Conservation (phyloP, 2,113 vertebrate genomes). For the Lampris megalopsis region DNA sequence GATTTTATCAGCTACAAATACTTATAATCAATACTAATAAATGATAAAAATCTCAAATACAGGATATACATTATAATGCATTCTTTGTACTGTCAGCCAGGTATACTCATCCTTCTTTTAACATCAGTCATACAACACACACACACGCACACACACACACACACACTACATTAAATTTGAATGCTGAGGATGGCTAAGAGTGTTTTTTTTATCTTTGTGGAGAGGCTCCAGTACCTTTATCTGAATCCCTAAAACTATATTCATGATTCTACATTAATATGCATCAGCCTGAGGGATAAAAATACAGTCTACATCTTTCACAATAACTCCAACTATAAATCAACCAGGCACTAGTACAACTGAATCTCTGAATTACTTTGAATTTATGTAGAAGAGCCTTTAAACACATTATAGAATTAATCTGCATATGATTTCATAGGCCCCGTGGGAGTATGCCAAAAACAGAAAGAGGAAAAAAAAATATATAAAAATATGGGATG, state of each 20-base stretch:
- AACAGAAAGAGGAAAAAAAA: not conserved
- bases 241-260: conserved; percentile 31
- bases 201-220: conserved; percentile 42
- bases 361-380: conserved; percentile 72
- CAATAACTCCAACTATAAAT: conserved; percentile 80
- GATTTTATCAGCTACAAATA: not conserved
- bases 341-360: conserved; percentile 78
- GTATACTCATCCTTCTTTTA: no score
- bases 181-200: conserved; percentile 6
- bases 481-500: conserved; percentile 13
- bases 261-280: conserved; percentile 44
- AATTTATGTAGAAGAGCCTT: conserved; percentile 64
- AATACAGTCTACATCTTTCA: conserved; percentile 59
- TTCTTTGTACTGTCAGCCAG: no score
- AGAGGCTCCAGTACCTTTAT: conserved; percentile 15
- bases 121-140: no score
- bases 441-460: conserved; percentile 6
- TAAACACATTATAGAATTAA: conserved; percentile 76
- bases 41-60: not conserved
- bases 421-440: conserved; percentile 60
- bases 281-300: conserved; percentile 35
- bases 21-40: not conserved
- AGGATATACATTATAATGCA: no score
- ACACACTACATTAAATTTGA: conserved; percentile 18
- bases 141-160: not conserved